Conservation (phyloP, 2,113 vertebrate species). For the Tragulus kanchil region DNA sequence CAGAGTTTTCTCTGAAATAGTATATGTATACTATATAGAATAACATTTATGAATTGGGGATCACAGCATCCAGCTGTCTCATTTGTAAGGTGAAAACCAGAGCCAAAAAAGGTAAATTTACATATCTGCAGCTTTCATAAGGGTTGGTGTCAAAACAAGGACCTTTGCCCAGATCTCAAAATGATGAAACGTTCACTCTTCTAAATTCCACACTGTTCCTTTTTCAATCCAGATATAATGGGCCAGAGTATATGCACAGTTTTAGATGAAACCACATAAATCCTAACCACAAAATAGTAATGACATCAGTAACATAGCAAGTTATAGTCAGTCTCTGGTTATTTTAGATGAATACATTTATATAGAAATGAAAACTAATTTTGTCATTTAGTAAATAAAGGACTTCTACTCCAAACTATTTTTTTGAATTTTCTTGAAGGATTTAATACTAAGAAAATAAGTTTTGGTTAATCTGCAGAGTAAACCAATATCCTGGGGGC, state of each 20-base stretch:
- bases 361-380: background rate
- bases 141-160: background rate
- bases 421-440: conserved; percentile 5
- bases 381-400: background rate
- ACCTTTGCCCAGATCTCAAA: background rate
- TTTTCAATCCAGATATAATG: background rate
- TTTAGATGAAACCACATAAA: background rate
- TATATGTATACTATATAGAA: background rate
- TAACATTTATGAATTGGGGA: background rate
- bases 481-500: background rate
- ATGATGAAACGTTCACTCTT: background rate
- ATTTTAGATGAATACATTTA: background rate
- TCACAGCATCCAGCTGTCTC: background rate
- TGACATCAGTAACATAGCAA: background rate
- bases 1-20: background rate
- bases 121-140: background rate
- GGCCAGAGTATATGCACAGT: background rate
- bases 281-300: background rate
- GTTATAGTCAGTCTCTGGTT: background rate
- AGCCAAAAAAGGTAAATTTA: background rate
- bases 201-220: background rate
- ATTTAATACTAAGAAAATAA: background rate
- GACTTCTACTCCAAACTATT: background rate
- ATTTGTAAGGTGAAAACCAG: background rate
- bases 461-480: background rate